Evolutionary conservation across 2,797 vertebrate species (phyloP).

Genomic region (Pangasius krempfi): DNA sequence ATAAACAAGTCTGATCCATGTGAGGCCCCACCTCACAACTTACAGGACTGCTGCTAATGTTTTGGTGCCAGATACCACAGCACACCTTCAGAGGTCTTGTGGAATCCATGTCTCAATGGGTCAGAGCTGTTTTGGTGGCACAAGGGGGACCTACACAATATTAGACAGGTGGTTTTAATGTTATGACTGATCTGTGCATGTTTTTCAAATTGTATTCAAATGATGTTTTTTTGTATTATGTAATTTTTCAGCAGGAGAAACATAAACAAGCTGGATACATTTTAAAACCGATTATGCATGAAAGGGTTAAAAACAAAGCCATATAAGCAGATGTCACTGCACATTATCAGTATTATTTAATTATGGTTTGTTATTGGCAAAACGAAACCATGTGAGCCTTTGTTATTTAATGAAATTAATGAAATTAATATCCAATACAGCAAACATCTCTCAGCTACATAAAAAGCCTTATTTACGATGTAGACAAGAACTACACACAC

Average conservation of each 20-base stretch:
- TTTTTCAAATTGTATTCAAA: background rate
- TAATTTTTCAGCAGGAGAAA: background rate
- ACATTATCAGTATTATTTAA: background rate
- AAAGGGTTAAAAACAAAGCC: background rate
- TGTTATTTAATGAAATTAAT: background rate
- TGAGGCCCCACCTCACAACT: too few relatives aligned
- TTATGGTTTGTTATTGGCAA: background rate
- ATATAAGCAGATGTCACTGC: background rate
- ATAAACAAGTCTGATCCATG: too few relatives aligned
- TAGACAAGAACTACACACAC: constrained; percentile 39
- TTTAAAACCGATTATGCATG: background rate
- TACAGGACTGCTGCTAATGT: too few relatives aligned
- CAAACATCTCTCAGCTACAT: background rate
- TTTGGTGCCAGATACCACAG: too few relatives aligned
- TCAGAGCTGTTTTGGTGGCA: too few relatives aligned
- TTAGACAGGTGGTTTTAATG: too few relatives aligned
- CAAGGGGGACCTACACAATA: too few relatives aligned
- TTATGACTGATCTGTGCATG: background rate
- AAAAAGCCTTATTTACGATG: background rate
- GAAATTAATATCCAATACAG: too few relatives aligned
- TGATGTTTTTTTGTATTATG: background rate
- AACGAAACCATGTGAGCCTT: background rate
- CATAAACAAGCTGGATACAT: background rate
- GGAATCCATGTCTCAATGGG: too few relatives aligned
- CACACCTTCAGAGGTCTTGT: too few relatives aligned